phyloP scores from a whole-genome alignment of 2,113 vertebrate genomes.

The Ophiodon elongatus region DNA sequence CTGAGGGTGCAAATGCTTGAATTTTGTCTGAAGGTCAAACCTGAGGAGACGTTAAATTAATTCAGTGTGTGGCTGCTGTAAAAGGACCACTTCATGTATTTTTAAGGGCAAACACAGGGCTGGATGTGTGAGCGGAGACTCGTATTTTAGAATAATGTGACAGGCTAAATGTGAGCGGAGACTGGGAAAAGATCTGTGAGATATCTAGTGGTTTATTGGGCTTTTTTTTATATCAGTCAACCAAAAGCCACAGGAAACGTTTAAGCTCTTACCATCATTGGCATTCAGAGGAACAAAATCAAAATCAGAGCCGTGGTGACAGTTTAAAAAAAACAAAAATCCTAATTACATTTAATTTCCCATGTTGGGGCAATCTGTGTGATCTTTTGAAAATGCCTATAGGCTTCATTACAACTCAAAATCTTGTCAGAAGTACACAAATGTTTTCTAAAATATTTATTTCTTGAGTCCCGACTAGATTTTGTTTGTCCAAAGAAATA shows the following conservation, averaged over 20 bases:
- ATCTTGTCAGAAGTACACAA: neutral
- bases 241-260: constrained; percentile 45
- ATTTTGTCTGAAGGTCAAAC: constrained; percentile 65
- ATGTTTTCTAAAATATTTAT: too few relatives aligned
- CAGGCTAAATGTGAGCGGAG: constrained; percentile 47
- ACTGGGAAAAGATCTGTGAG: constrained; percentile 39
- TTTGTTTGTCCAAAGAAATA: neutral
- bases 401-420: neutral
- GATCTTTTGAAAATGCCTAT: neutral
- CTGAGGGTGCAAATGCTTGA: constrained; percentile 30
- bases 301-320: neutral
- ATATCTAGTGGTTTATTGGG: constrained; percentile 50
- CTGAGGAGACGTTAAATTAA: constrained; percentile 58
- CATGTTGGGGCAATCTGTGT: neutral
- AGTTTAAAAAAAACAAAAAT: neutral
- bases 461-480: neutral
- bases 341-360: constrained; percentile 10
- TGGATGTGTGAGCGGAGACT: constrained; percentile 34
- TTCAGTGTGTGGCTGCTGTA: constrained; percentile 49
- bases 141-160: constrained; percentile 70
- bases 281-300: constrained; percentile 1
- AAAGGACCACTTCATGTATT: constrained; percentile 58
- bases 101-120: constrained; percentile 65
- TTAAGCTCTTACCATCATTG: constrained; percentile 18
- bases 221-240: constrained; percentile 22